phyloP scores from a whole-genome alignment of 2,797 vertebrate genomes.

The Heterohyrax brucei region DNA sequence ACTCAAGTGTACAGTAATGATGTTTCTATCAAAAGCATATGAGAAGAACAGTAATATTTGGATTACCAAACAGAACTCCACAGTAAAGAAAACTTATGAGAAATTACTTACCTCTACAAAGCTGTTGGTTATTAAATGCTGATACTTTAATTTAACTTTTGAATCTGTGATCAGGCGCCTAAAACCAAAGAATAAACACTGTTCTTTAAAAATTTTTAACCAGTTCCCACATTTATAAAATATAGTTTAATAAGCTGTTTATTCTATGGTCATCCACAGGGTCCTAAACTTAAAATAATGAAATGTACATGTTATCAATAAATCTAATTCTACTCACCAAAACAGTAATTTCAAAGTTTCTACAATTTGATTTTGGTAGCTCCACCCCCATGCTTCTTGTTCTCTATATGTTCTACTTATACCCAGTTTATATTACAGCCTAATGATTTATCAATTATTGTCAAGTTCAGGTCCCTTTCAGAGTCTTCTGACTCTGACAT shows the following conservation, averaged over 20 bases:
- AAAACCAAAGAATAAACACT: slow-evolving; percentile 86
- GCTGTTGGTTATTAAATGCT: slow-evolving; percentile 99
- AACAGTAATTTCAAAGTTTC: slow-evolving; percentile 57
- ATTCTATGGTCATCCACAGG: slow-evolving; percentile 24
- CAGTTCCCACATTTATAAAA: slow-evolving; percentile 61
- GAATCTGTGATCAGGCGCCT: slow-evolving; percentile 99
- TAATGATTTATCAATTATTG: slow-evolving; percentile 35
- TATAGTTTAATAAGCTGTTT: slow-evolving; percentile 42
- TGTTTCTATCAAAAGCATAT: not conserved
- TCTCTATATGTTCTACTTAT: slow-evolving; percentile 42
- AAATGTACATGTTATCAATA: slow-evolving; percentile 20
- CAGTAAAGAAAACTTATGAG: slow-evolving; percentile 37
- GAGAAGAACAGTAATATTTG: slow-evolving; percentile 6
- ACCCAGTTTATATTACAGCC: not conserved
- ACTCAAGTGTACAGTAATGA: not conserved
- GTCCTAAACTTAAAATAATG: not conserved
- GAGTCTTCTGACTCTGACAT: slow-evolving; percentile 38
- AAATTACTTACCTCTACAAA: slow-evolving; percentile 99
- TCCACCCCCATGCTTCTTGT: not conserved
- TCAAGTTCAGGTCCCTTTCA: not conserved
- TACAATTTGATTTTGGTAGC: slow-evolving; percentile 51
- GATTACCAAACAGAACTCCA: slow-evolving; percentile 31
- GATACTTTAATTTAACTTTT: slow-evolving; percentile 99
- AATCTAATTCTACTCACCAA: slow-evolving; percentile 30
- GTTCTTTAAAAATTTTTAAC: slow-evolving; percentile 65